Evolutionary conservation across 2,113 vertebrate genomes (phyloP).

Genomic region (Macquaria australasica): DNA sequence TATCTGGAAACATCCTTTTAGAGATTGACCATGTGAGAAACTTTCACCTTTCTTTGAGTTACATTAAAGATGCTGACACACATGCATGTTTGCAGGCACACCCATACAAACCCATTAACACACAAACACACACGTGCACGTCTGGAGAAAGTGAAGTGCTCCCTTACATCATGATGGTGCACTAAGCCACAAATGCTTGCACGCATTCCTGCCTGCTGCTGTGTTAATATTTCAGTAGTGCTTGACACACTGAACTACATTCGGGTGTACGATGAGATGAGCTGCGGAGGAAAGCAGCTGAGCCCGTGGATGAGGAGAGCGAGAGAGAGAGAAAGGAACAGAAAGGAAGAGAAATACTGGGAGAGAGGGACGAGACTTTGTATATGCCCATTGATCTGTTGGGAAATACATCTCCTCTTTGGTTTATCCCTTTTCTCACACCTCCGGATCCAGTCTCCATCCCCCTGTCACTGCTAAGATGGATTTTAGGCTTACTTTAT

Average conservation of each 20-base stretch:
- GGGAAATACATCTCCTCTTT: slow-evolving; percentile 48
- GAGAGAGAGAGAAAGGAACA: slow-evolving; percentile 31
- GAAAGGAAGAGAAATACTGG: not conserved
- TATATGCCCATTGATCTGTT: slow-evolving; percentile 48
- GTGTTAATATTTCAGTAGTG: slow-evolving; percentile 82
- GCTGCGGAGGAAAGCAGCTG: slow-evolving; percentile 45
- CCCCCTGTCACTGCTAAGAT: slow-evolving; percentile 7
- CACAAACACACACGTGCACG: not conserved
- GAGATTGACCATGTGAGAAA: not conserved
- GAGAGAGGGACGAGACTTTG: slow-evolving; percentile 20
- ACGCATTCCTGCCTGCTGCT: slow-evolving; percentile 34
- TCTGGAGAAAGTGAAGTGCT: slow-evolving; percentile 21
- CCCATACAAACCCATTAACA: slow-evolving; percentile 8
- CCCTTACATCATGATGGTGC: slow-evolving; percentile 38
- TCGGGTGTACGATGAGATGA: slow-evolving; percentile 35
- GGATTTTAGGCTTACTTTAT: slow-evolving; percentile 72
- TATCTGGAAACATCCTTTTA: not conserved
- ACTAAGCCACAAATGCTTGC: slow-evolving; percentile 38
- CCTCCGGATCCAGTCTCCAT: slow-evolving; percentile 30
- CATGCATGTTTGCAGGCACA: not conserved
- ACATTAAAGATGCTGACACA: not conserved
- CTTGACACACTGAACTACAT: slow-evolving; percentile 85
- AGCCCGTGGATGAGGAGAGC: slow-evolving; percentile 6
- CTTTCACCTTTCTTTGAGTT: not conserved
- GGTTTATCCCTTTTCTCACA: slow-evolving; percentile 54